Conservation (phyloP, 2,797 vertebrate genomes). For the Crax fasciolata region DNA sequence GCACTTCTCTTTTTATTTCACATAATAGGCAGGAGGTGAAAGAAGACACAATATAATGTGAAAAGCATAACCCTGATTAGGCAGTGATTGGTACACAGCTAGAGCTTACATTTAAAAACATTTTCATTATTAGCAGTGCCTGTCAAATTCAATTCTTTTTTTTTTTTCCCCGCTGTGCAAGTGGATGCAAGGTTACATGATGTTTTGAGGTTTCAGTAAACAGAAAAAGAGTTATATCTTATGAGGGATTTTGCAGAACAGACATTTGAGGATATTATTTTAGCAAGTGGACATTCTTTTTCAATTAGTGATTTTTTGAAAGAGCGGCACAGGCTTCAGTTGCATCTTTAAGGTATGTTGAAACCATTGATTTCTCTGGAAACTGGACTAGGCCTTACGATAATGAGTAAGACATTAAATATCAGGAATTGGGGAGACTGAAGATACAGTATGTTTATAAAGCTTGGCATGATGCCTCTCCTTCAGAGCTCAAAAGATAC, state of each 20-base stretch:
- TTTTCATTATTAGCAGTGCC: conserved; percentile 76
- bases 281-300: neutral
- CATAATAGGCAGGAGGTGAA: conserved; percentile 87
- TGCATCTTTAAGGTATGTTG: neutral
- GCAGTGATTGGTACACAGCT: conserved; percentile 76
- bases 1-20: conserved; percentile 85
- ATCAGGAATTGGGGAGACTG: neutral
- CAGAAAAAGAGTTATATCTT: conserved; percentile 47
- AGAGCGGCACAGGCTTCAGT: neutral
- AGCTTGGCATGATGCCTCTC: neutral
- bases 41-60: conserved; percentile 86
- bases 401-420: neutral
- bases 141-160: conserved; percentile 63
- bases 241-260: neutral
- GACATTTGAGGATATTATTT: neutral
- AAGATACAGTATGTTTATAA: neutral
- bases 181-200: conserved; percentile 59
- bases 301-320: conserved; percentile 27
- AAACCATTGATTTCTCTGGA: neutral
- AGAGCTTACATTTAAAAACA: conserved; percentile 79
- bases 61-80: conserved; percentile 87
- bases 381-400: neutral
- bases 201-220: conserved; percentile 44
- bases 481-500: neutral
- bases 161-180: conserved; percentile 12